Conservation (phyloP, 2,113 vertebrate species). For the Thalassoma bifasciatum region DNA sequence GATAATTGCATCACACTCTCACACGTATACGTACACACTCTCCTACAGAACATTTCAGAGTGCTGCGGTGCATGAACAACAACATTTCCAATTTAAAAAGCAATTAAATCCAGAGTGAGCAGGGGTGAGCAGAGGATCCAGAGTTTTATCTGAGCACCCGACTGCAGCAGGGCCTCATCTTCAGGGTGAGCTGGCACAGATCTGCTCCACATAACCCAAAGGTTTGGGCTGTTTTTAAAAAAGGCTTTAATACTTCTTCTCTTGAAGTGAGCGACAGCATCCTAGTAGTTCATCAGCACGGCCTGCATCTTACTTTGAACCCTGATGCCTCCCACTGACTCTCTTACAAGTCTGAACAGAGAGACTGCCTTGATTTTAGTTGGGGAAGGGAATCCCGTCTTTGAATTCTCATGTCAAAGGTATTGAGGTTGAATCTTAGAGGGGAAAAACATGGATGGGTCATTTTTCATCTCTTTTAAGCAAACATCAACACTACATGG, state of each 20-base stretch:
- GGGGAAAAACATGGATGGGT: constrained; percentile 32
- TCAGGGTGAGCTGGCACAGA: constrained; percentile 4
- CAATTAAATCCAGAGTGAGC: constrained; percentile 45
- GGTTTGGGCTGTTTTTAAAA: constrained; percentile 3
- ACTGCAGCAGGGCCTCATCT: constrained; percentile 13
- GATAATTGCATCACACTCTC: constrained; percentile 1
- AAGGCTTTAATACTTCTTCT: background rate
- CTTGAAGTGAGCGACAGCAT: constrained; percentile 15
- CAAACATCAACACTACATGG: background rate
- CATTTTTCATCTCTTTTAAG: background rate
- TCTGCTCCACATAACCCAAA: background rate
- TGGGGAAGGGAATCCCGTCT: background rate
- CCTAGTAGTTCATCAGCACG: constrained; percentile 15
- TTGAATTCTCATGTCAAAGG: constrained; percentile 11
- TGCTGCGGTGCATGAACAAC: constrained; percentile 14
- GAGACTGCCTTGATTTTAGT: constrained; percentile 45
- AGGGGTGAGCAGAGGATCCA: constrained; percentile 9
- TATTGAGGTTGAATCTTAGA: constrained; percentile 30
- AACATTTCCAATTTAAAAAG: constrained; percentile 58
- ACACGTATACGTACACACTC: background rate
- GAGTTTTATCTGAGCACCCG: constrained; percentile 9
- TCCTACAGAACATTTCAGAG: background rate
- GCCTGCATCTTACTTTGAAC: constrained; percentile 41
- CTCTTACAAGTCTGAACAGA: constrained; percentile 25
- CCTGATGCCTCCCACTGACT: constrained; percentile 18